Evolutionary conservation across 2,888 invertebrate genomes (phyloP), one percentile per base, ranked within the genome.

Genomic region (Calliscelio sp.): DNA sequence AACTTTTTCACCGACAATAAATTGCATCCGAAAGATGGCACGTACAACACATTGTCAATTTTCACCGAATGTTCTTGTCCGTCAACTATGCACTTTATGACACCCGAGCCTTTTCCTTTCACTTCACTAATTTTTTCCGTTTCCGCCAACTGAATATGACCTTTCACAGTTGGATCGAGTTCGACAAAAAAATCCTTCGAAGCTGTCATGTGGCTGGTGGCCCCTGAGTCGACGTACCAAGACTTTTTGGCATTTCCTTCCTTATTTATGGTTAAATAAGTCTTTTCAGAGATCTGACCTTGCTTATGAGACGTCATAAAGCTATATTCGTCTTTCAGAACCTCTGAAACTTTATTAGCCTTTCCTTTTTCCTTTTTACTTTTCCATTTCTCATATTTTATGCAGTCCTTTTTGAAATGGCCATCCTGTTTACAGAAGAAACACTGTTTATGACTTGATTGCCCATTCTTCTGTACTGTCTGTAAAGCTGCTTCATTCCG

Each of bases 161-260:
- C 41, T 14, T 41, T 11, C 3, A 4, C 14, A 14, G 8, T 41
- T 3, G 41, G 14, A 14, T 66, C 57, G 35, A 77, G 22, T 0
- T 41, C 16, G 1, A 6, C 24, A 16, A 78, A 78, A 70, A 49
- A 51, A 8, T 51, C 24, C 14, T 51, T n/a, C 11, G 38, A 35
- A 6, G 51, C n/a, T 4, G 16, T 22, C 71, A 71, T 79, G 32
- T 79, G 70, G 32, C 71, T 68, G n/a, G 65, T 59, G n/a, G 73
- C 59, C 24, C 81, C 84, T 71, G 85, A 81, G 70, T 81, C 77
- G 53, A 80, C 73, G 57, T 46, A 55, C 74, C 66, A 73, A 46
- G 41, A 3, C 11, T 28, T 32, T 11, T 28, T 28, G 28, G 5
- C 28, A 6, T 28, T 28, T 6, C 28, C 4, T 28, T 28, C 5